Evolutionary conservation across 2,888 invertebrate genomes (phyloP), one percentile per base, ranked within the genome.

Genomic region (Altica lythri): DNA sequence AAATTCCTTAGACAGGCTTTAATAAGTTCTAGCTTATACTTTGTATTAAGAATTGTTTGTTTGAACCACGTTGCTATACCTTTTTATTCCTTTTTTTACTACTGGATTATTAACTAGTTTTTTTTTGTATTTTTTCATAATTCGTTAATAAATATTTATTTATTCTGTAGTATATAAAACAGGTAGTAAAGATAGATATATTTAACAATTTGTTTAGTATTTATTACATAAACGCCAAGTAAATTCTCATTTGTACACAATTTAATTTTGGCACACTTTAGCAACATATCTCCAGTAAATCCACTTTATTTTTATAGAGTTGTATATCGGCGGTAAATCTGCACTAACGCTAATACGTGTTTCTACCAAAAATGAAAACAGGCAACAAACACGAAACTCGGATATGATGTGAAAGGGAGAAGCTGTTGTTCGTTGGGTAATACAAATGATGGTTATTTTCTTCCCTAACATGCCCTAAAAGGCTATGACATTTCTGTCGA

Each of bases 381-480:
- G 49, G 40, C 40, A 32, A 40, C 49, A 34, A 49, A 40, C 49
- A 49, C 49, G 40, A 49, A 40, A 49, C 49, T 49, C 49, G 49
- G 40, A 49, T 45, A 27, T 42, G 46, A 55, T 51, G 46, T 50
- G 55, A 55, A 49, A 49, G 50, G 51, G 55, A 51, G 51, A 55
- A 55, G 45, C 46, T 51, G 50, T 55, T 45, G 40, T 49, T 49
- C 32, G 19, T 50, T 43, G 37, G 53, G 59, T 59, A 57, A 61
- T 61, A 57, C 55, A 48, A 44, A 57, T 59, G 56, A 61, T 57
- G 61, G 59, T 61, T 61, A 61, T 61, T 57, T 49, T 55, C 47
- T 51, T 59, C 30, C 53, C 42, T 55, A 55, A 59, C 53, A 57
- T 50, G 53, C 40, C 40, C 49, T 49, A 49, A 49, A 49, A 49